These are phyloP conservation scores for Volucella inflata DNA, from an alignment of 2,888 invertebrate genomes.

Conservation along the genomic window DNA sequence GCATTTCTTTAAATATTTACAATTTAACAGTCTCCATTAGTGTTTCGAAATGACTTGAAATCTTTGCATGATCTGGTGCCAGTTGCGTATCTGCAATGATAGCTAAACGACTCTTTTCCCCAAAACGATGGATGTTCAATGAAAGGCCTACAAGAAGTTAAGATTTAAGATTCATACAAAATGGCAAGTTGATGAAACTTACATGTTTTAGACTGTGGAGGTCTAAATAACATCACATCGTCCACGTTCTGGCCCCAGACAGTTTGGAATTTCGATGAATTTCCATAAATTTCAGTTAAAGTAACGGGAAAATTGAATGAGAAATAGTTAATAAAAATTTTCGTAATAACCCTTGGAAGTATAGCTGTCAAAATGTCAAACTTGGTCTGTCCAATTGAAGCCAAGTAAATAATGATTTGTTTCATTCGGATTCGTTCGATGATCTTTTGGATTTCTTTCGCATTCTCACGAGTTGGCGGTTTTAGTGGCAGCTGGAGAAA, in stretches of 20 bases:
- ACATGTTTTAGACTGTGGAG: conserved; percentile 83
- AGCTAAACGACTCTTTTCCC: conserved; percentile 81
- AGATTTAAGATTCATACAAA: not conserved
- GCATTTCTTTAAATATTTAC: conserved; percentile 37
- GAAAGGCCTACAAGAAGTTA: conserved; percentile 78
- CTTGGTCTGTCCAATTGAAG: conserved; percentile 82
- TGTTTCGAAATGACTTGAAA: conserved; percentile 81
- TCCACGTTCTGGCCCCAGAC: conserved; percentile 82
- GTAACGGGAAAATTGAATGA: conserved; percentile 82
- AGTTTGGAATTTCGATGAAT: conserved; percentile 79
- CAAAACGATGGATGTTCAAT: conserved; percentile 82
- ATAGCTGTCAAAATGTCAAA: conserved; percentile 81
- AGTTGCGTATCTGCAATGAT: conserved; percentile 83
- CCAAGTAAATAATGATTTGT: conserved; percentile 82
- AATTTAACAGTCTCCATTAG: conserved; percentile 80
- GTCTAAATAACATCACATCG: conserved; percentile 82
- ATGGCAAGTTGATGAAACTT: conserved; percentile 50
- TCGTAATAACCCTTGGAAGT: conserved; percentile 81
- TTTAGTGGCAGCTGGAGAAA: conserved; percentile 81
- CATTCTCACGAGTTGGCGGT: conserved; percentile 78
- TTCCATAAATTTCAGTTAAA: conserved; percentile 82
- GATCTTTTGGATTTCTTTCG: conserved; percentile 79
- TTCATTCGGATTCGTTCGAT: conserved; percentile 80
- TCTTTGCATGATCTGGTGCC: conserved; percentile 81
- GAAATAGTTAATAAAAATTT: conserved; percentile 82